phyloP scores from a whole-genome alignment of 2,888 invertebrate genomes.

The Lutraria lutraria region DNA sequence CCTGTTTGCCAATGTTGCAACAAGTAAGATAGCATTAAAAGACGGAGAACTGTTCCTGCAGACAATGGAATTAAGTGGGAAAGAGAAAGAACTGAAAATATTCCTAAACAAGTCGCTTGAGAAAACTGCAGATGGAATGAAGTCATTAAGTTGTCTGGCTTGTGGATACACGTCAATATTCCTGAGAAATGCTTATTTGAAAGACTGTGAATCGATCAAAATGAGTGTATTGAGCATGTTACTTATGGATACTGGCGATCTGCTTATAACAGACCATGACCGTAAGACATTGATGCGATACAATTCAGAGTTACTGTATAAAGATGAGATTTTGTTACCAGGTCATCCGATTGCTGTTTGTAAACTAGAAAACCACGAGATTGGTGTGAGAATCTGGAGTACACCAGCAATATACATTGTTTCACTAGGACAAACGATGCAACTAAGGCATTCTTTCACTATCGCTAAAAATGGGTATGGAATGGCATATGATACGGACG shows the following conservation, averaged over 20 bases:
- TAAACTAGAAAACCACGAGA: not conserved
- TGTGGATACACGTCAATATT: too few species aligned
- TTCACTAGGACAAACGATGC: not conserved
- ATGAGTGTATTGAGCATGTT: conserved; percentile 14
- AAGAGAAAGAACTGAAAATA: too few species aligned
- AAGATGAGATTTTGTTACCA: conserved; percentile 22
- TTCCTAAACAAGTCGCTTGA: too few species aligned
- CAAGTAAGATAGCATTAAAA: conserved; percentile 16
- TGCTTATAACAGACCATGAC: conserved; percentile 10
- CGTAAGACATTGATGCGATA: not conserved
- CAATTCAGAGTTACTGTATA: too few species aligned
- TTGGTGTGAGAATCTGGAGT: not conserved
- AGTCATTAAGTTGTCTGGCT: too few species aligned
- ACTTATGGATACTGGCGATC: conserved; percentile 6
- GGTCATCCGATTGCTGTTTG: conserved; percentile 21
- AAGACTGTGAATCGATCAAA: too few species aligned
- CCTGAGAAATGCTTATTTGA: too few species aligned
- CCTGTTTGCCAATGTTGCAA: conserved; percentile 19
- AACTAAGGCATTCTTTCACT: not conserved
- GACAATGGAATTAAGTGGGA: conserved; percentile 23
- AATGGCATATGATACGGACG: not conserved
- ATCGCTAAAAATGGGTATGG: not conserved
- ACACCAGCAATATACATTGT: conserved; percentile 5
- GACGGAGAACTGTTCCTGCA: conserved; percentile 23
- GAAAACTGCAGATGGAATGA: too few species aligned